Conservation (phyloP, 2,888 invertebrate species). For the Pollenia amentaria region DNA sequence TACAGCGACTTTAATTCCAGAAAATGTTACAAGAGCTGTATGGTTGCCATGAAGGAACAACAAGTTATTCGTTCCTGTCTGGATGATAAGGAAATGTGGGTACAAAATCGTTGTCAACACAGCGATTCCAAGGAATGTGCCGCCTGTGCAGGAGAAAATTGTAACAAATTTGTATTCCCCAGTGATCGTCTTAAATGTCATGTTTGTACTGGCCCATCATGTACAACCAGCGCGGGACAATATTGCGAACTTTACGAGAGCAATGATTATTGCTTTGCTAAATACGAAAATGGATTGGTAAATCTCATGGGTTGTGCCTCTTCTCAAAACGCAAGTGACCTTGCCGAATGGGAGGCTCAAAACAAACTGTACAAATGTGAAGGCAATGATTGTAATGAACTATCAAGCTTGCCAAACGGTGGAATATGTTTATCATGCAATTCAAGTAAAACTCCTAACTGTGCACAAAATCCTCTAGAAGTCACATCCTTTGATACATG, state of each 20-base stretch:
- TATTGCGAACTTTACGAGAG: constrained; percentile 76
- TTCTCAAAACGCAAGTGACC: constrained; percentile 76
- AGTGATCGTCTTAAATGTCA: constrained; percentile 79
- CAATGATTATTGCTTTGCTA: constrained; percentile 81
- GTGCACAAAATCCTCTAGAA: constrained; percentile 78
- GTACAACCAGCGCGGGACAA: constrained; percentile 74
- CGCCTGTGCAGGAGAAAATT: constrained; percentile 74
- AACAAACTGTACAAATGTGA: constrained; percentile 78
- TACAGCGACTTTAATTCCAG: constrained; percentile 74
- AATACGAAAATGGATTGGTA: constrained; percentile 77
- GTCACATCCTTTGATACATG: constrained; percentile 75
- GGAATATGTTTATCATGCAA: constrained; percentile 79
- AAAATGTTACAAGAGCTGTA: constrained; percentile 79
- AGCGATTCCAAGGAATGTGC: constrained; percentile 77
- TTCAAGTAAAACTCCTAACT: constrained; percentile 78
- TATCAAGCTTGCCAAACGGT: constrained; percentile 75
- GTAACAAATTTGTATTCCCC: constrained; percentile 80
- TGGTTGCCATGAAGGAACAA: constrained; percentile 78
- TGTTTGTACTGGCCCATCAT: constrained; percentile 77
- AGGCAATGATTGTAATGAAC: constrained; percentile 78
- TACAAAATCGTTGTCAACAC: constrained; percentile 76
- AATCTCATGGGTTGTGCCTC: constrained; percentile 80
- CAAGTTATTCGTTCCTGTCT: constrained; percentile 81
- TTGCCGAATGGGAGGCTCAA: constrained; percentile 77
- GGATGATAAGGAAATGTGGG: constrained; percentile 80